phyloP scores from a whole-genome alignment of 37 sponge, comb jelly and placozoan species.

The Chondrosia reniformis region DNA sequence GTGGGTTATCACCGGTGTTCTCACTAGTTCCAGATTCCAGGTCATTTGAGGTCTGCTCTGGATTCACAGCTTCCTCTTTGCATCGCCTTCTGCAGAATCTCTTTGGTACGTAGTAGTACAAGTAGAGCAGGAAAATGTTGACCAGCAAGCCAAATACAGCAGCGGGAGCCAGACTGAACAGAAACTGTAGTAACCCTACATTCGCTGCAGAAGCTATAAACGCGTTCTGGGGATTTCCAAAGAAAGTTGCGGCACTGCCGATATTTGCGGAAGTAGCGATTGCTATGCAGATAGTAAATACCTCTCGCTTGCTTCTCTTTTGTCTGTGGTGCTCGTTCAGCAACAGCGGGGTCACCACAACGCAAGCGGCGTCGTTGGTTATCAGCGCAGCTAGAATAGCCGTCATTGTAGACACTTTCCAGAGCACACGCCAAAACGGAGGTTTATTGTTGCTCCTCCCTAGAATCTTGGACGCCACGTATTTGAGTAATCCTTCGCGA shows the following conservation, averaged over 20 bases:
- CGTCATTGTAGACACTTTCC: slow-evolving; percentile 72
- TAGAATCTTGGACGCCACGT: slow-evolving; percentile 47
- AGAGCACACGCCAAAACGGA: slow-evolving; percentile 60
- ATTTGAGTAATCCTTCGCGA: slow-evolving; percentile 66
- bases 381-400: slow-evolving; percentile 74
- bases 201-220: slow-evolving; percentile 70
- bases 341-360: slow-evolving; percentile 76
- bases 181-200: slow-evolving; percentile 54
- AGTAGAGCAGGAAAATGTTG: slow-evolving; percentile 53
- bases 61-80: background rate
- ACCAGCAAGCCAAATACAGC: slow-evolving; percentile 53
- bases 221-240: slow-evolving; percentile 90
- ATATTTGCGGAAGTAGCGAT: slow-evolving; percentile 87
- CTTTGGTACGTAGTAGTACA: slow-evolving; percentile 13
- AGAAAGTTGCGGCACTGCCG: slow-evolving; percentile 85
- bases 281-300: slow-evolving; percentile 64
- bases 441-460: slow-evolving; percentile 38
- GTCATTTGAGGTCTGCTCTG: too few species aligned
- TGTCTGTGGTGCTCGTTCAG: slow-evolving; percentile 55
- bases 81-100: background rate
- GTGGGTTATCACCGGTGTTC: too few species aligned
- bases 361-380: slow-evolving; percentile 79
- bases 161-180: slow-evolving; percentile 66
- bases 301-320: slow-evolving; percentile 45
- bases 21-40: too few species aligned